phyloP scores from a whole-genome alignment of 2,797 vertebrate species.

The Vipera ursinii region DNA sequence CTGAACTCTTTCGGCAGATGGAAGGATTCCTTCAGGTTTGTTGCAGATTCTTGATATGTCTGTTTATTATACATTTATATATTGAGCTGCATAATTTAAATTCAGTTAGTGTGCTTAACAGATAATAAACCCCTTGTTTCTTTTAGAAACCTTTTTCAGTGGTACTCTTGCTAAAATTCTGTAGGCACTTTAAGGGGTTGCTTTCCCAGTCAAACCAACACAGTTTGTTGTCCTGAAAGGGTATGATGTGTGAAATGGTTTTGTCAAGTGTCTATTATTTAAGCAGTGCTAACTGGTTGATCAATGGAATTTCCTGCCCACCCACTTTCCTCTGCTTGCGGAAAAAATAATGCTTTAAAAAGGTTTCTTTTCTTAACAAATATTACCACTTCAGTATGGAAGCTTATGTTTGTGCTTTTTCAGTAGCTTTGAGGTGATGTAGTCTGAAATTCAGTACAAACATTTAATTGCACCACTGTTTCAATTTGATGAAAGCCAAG shows the following conservation, averaged over 20 bases:
- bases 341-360: background rate
- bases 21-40: constrained; percentile 92
- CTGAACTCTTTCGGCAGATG: constrained; percentile 85
- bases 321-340: background rate
- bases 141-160: constrained; percentile 33
- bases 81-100: constrained; percentile 30
- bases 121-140: constrained; percentile 7
- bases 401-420: background rate
- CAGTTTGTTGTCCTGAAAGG: background rate
- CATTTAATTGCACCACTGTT: background rate
- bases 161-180: constrained; percentile 10
- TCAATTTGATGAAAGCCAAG: background rate
- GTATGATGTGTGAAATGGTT: background rate
- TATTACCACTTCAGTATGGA: background rate
- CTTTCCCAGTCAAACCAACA: background rate
- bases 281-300: background rate
- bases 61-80: constrained; percentile 21
- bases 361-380: background rate
- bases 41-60: background rate
- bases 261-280: background rate
- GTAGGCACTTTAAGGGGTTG: background rate
- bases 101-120: constrained; percentile 7
- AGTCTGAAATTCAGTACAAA: background rate
- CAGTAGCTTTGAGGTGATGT: background rate
- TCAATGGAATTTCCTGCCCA: background rate